Conservation (phyloP, 2,113 vertebrate species). For the human (Homo sapiens) region GRCh38 chr6:72293001-72293500, state of each 20-base stretch:
- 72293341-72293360: constrained; percentile 2
- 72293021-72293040: not conserved
- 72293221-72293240: not conserved
- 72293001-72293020: not conserved
- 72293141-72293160: not conserved
- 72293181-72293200: not conserved
- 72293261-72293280: not conserved
- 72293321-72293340: constrained; percentile 5
- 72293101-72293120: constrained; percentile 33
- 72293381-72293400: constrained; percentile 32
- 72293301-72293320: constrained; percentile 58
- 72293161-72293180: not conserved
- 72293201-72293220: not conserved
- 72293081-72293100: not conserved
- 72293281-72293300: constrained; percentile 57
- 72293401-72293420: not conserved
- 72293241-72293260: not conserved
- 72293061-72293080: not conserved
- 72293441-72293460: not conserved
- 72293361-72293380: constrained; percentile 46
- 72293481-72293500: constrained; percentile 78
- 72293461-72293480: not conserved
- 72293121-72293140: not conserved
- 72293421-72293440: constrained; percentile 32
- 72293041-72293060: not conserved